Percentiles rank a stretch among this genome's conserved stretches.
Conservation (phyloP, 2,113 vertebrate genomes). For the Neotragus pygmaeus region DNA sequence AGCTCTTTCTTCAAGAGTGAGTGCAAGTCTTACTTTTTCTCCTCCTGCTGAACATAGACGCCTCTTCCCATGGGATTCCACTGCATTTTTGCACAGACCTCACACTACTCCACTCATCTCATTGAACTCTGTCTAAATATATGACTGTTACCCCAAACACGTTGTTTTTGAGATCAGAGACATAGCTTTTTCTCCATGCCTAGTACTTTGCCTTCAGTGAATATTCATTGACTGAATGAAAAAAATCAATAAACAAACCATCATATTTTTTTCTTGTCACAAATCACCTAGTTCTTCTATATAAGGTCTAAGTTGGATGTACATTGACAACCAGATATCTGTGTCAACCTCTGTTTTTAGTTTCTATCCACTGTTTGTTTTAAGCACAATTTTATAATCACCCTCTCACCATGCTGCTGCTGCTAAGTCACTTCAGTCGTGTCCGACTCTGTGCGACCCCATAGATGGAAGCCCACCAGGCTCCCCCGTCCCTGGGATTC, state of each 20-base stretch:
- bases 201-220: neutral
- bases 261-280: neutral
- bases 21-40: neutral
- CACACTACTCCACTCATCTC: neutral
- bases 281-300: neutral
- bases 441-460: too few relatives aligned
- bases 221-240: slow-evolving; percentile 2
- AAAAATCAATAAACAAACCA: neutral
- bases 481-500: too few relatives aligned
- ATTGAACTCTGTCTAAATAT: neutral
- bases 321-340: neutral
- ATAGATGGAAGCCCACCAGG: too few relatives aligned
- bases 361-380: neutral
- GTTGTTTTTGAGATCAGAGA: neutral
- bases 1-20: neutral
- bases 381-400: slow-evolving; percentile 2
- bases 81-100: neutral
- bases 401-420: neutral
- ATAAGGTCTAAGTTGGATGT: neutral
- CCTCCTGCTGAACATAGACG: neutral
- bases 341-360: neutral
- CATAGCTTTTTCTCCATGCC: neutral
- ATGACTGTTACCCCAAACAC: neutral
- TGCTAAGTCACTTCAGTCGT: too few relatives aligned
- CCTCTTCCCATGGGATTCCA: neutral